Base-by-base conservation (phyloP, 2,113 vertebrate genomes). In the Saguinus midas region DNA sequence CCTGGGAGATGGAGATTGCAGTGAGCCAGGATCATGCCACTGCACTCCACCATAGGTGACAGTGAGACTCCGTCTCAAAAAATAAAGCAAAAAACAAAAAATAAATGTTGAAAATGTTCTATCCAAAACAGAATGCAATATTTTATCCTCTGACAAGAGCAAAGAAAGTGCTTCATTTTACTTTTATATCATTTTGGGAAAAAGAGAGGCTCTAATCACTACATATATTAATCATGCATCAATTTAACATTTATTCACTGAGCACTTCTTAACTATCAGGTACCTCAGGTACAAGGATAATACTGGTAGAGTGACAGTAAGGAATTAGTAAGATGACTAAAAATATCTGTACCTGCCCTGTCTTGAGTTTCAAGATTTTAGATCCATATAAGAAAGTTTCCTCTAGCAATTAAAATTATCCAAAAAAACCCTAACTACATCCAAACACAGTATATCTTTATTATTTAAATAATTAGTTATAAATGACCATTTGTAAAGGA, bases 81-180 rank as follows among this genome's bases (percentile, higher is more conserved):
- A 64, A 64, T 35, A 25, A 43, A 52, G 52, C 52, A 52, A 52
- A 52, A 91, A 73, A 55, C 86, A 50, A 55, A 85, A 90, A 80
- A 91, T 80, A 95, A 73, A 92, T 40, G 25, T 37, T 55, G 6
- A 48, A 90, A 90, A 6, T n/a, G 21, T 55, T 90, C 61, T 43
- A 90, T 37, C 78, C 52, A 72, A 86, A 90, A 61, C 35, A 83
- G 50, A 90, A 90, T 55, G 72, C 29, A 92, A 64, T 40, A 83
- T 25, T 83, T 95, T 76, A 76, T 58, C 13, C 43, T 94, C 17
- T 37, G 52, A 52, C 43, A 73, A 93, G 23, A 93, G 20, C 50
- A 93, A 93, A 82, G 29, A 55, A 91, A 82, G 32, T 68, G 37
- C 57, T 83, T 76, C 68, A 40, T 88, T 87, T 93, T 90, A 85